Percentiles rank a stretch among this genome's conserved stretches.
phyloP scores from a whole-genome alignment of 2,888 invertebrate genomes.

The Incurvaria masculella region DNA sequence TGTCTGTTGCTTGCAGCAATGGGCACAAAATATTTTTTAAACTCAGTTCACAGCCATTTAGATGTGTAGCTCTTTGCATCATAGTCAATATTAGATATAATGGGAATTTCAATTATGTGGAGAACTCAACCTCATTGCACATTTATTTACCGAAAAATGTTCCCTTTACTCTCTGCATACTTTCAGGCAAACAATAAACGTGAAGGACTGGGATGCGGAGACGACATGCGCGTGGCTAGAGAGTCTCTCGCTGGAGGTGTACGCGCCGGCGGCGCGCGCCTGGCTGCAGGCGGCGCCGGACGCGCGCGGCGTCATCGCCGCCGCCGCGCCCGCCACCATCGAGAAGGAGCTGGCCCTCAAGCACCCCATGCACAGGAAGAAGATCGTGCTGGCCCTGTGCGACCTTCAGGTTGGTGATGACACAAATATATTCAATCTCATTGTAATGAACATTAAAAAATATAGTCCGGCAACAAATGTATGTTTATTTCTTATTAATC shows the following conservation, averaged over 20 bases:
- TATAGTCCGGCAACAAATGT: too few species aligned
- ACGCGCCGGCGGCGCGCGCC: constrained; percentile 72
- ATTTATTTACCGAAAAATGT: neutral
- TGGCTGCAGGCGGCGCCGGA: constrained; percentile 78
- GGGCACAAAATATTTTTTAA: too few species aligned
- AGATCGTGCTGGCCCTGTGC: constrained; percentile 73
- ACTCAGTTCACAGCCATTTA: too few species aligned
- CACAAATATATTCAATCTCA: too few species aligned
- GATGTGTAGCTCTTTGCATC: too few species aligned
- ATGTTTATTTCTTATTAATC: too few species aligned
- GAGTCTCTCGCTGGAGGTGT: constrained; percentile 72
- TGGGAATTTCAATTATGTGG: too few species aligned
- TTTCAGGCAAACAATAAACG: constrained; percentile 66
- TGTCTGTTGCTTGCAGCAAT: too few species aligned
- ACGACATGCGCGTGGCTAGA: constrained; percentile 81
- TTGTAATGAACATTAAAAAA: too few species aligned
- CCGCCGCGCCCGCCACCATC: constrained; percentile 74
- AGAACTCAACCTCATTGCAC: too few species aligned
- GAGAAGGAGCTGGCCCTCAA: constrained; percentile 87
- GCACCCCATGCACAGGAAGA: constrained; percentile 87
- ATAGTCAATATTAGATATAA: too few species aligned
- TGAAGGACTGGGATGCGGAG: constrained; percentile 77
- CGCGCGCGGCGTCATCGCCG: constrained; percentile 62
- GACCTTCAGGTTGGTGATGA: constrained; percentile 57
- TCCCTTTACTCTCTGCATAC: neutral